A percentile compares a stretch with the other conserved stretches of the same genome.
Conservation (phyloP, 2,113 vertebrate species). For the Isurus oxyrinchus region DNA sequence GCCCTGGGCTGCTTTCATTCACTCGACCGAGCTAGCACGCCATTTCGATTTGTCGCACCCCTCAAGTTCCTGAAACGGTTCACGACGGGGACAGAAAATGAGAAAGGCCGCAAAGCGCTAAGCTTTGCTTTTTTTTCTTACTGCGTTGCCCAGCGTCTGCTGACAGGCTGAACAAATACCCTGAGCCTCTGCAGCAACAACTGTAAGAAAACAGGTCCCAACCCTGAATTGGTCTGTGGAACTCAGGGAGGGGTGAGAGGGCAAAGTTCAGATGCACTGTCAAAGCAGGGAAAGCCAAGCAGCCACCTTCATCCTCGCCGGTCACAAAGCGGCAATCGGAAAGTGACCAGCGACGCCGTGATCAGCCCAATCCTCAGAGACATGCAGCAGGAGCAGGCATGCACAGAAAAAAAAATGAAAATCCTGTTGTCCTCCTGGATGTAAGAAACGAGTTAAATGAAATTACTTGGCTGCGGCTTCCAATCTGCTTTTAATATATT, state of each 20-base stretch:
- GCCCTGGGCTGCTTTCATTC: background rate
- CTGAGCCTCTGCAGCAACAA: background rate
- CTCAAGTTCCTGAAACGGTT: background rate
- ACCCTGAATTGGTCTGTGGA: background rate
- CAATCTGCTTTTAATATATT: conserved; percentile 30
- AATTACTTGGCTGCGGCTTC: conserved; percentile 11
- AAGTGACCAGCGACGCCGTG: background rate
- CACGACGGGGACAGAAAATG: background rate
- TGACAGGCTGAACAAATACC: background rate
- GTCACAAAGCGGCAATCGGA: background rate
- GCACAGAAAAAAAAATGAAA: background rate
- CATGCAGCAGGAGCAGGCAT: background rate
- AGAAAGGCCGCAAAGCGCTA: background rate
- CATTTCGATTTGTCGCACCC: background rate
- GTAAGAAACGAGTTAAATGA: conserved; percentile 21
- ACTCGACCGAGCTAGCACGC: background rate
- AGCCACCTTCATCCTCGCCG: background rate
- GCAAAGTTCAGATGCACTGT: background rate
- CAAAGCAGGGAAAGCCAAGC: background rate
- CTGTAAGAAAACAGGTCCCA: background rate
- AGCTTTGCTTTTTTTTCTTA: background rate
- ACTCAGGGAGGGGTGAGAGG: background rate
- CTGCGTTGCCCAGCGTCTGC: background rate
- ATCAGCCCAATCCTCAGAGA: background rate
- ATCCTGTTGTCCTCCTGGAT: background rate